Evolutionary conservation across 2,888 invertebrate genomes (phyloP), one percentile per base, ranked within the genome.

Genomic region (Ophonus ardosiacus): DNA sequence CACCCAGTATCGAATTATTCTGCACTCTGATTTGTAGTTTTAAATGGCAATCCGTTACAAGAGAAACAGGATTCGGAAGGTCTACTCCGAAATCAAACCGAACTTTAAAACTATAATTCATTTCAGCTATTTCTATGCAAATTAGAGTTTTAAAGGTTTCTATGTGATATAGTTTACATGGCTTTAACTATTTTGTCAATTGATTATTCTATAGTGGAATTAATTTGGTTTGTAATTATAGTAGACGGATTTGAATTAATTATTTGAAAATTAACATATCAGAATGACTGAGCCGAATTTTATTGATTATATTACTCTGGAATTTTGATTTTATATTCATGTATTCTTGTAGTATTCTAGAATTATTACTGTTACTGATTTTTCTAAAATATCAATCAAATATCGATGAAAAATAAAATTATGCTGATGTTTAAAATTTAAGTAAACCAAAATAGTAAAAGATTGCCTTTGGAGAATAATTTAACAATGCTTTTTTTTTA

Each of bases 61-160:
- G 43, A 74, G 40, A 74, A 74, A 74, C 71, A 74, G 43, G 40
- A 74, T 43, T 43, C 43, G 21, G 71, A 74, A 74, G 68, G 68
- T 68, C 68, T 38, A 68, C 6, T 24, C 24, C 63, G 21, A 63
- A 24, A 63, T 24, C 24, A 63, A 13, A 13, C 40, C 15, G 43
- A 40, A 71, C 43, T 21, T 68, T 40, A 63, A 10, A 63, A 63
- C 18, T 18, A 43, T 43, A 74, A 40, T 74, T 74, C 40, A 74
- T 74, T 43, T 18, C 17, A 43, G 18, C 43, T 4, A 43, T 74
- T 74, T 74, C 5, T 43, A 74, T 74, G 71, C 17, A 43, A 74
- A 74, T 43, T 43, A 74, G 43, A 18, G 17, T 74, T 74, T 74
- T 74, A 74, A 74, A 43, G 15, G 38, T 68, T 63, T 18, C 13